phyloP scores from a whole-genome alignment of 1,140 invertebrate genomes.

The Gerris buenoi region DNA sequence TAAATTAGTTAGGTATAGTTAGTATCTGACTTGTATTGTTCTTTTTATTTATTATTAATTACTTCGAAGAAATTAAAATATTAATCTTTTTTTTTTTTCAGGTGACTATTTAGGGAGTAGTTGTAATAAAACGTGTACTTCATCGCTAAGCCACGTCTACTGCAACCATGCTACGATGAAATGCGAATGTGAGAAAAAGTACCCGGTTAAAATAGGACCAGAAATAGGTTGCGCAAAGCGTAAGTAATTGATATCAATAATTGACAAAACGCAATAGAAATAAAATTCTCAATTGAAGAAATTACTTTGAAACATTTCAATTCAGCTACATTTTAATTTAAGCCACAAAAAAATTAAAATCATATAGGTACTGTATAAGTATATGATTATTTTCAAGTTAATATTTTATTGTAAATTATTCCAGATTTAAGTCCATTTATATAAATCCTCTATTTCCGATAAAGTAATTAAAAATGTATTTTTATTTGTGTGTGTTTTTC shows the following conservation, averaged over 20 bases:
- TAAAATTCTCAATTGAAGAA: too few relatives aligned
- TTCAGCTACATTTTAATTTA: too few relatives aligned
- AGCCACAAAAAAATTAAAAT: too few relatives aligned
- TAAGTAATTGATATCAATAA: too few relatives aligned
- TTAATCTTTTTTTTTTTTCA: background rate
- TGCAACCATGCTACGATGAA: conserved; percentile 48
- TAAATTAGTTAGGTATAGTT: background rate
- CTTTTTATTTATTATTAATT: background rate
- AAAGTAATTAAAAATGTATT: background rate
- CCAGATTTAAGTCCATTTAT: too few relatives aligned
- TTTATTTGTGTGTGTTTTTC: conserved; percentile 16
- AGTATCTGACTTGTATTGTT: background rate
- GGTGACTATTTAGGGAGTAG: conserved; percentile 59
- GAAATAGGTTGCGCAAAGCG: conserved; percentile 65
- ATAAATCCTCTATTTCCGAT: too few relatives aligned
- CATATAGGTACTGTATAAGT: too few relatives aligned
- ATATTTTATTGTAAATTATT: too few relatives aligned
- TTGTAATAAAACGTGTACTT: conserved; percentile 54
- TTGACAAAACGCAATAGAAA: too few relatives aligned
- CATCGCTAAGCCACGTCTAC: conserved; percentile 51
- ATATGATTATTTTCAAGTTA: too few relatives aligned
- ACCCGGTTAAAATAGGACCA: conserved; percentile 54
- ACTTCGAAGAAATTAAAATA: background rate
- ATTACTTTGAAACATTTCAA: too few relatives aligned
- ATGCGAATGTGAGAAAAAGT: conserved; percentile 61